Conservation (phyloP, 2,113 vertebrate species). For the Pseudopipra pipra region DNA sequence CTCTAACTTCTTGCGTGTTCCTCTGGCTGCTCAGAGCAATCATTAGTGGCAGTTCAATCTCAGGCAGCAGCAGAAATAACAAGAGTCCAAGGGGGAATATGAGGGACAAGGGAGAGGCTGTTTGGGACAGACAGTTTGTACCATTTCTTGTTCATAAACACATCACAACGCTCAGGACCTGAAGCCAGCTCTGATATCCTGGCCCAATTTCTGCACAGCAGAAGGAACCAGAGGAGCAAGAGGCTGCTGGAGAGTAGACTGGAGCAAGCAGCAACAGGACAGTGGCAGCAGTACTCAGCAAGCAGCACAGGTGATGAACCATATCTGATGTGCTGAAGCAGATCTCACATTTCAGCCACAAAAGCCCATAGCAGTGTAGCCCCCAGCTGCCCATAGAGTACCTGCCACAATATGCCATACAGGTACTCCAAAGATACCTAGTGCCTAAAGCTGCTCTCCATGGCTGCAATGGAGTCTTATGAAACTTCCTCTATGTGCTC, state of each 20-base stretch:
- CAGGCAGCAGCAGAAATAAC: not conserved
- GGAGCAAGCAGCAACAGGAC: not conserved
- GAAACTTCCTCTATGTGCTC: fast-evolving
- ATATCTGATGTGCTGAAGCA: not conserved
- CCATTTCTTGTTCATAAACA: not conserved
- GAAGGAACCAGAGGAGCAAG: not conserved
- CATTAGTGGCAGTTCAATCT: not conserved
- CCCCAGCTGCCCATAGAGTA: not conserved
- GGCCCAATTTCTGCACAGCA: not conserved
- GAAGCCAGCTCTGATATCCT: not conserved
- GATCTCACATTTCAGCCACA: not conserved
- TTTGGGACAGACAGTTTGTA: not conserved
- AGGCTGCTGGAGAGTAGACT: not conserved
- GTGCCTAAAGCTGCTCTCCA: not conserved
- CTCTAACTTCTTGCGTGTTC: not conserved
- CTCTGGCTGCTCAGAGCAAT: not conserved
- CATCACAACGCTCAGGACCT: not conserved
- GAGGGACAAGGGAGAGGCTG: not conserved
- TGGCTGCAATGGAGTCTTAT: not conserved
- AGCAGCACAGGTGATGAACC: not conserved
- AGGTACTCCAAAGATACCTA: not conserved
- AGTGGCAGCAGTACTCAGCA: not conserved
- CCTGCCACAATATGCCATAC: not conserved
- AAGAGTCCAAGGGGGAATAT: not conserved
- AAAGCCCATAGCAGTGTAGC: not conserved